A percentile compares a stretch with the other conserved stretches of the same genome.
Evolutionary conservation across 2,797 vertebrate species (phyloP).

Genomic region (Caiman crocodilus): DNA sequence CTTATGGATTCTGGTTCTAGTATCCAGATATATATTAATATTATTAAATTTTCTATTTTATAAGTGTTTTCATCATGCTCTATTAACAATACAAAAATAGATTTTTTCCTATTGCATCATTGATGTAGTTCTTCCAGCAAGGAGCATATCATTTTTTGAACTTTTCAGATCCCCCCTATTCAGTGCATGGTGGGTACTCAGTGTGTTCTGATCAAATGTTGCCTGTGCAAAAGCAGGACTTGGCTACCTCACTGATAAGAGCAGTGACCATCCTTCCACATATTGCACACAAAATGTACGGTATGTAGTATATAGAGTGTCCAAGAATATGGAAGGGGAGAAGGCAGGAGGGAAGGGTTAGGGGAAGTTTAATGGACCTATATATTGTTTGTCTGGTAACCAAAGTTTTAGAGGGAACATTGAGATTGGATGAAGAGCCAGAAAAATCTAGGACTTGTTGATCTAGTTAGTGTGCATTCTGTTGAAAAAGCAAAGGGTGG

Average conservation of each 20-base stretch:
- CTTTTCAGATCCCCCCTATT: not conserved
- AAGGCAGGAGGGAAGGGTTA: not conserved
- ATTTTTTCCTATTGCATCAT: not conserved
- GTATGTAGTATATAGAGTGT: not conserved
- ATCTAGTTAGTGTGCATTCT: too few relatives aligned
- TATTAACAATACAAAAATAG: not conserved
- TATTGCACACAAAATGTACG: too few relatives aligned
- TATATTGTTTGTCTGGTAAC: too few relatives aligned
- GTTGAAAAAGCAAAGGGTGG: too few relatives aligned
- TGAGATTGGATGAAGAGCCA: too few relatives aligned
- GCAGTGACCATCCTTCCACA: not conserved
- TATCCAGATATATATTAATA: not conserved
- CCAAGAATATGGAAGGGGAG: not conserved
- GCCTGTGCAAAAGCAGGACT: not conserved
- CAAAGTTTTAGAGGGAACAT: too few relatives aligned
- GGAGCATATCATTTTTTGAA: too few relatives aligned
- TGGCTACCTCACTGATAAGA: not conserved
- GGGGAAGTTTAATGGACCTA: too few relatives aligned
- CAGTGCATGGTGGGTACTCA: not conserved
- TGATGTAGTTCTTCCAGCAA: not conserved
- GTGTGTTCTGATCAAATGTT: not conserved
- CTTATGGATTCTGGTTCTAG: not conserved
- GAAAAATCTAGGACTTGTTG: too few relatives aligned
- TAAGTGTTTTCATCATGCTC: not conserved
- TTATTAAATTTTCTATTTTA: conserved; percentile 3